Base-by-base conservation (phyloP, 1,140 invertebrate species). In the Physella acuta region DNA sequence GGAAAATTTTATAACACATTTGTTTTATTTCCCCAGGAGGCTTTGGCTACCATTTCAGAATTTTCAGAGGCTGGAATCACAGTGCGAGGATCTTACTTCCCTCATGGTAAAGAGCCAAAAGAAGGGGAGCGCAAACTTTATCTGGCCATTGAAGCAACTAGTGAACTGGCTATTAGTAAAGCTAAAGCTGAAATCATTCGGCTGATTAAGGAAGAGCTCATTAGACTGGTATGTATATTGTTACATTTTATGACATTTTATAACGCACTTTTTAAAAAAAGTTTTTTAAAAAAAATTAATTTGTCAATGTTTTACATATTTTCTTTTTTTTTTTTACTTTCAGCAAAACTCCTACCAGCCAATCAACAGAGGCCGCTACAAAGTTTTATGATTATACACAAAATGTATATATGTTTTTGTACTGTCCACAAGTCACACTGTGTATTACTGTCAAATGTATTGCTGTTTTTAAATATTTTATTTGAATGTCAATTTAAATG, bases 11-110 rank as follows among this genome's bases (percentile, higher is more conserved):
- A 37, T 71, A 64, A 51, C n/a, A n/a, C n/a, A n/a, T n/a, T n/a
- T n/a, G n/a, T n/a, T n/a, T n/a, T n/a, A n/a, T n/a, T n/a, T n/a
- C n/a, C n/a, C 3, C 84, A 92, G 91, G 97, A 99, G 87, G 95
- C 96, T 1, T 85, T 99, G 62, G 95, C 95, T 1, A 95, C 99
- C 80, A 99, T 99, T 75, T 95, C 94, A 28, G 98, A 99, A 84
- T 99, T 98, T 85, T 98, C 96, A 0, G 98, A 99, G 85, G 97
- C 97, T 2, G 97, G 97, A 58, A 93, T 99, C 30, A 99, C 97
- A 0, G 97, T 99, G 0, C 88, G 97, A 39, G 98, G 98, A n/a
- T 98, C 96, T 0, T 99, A 95, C 81, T 94, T 95, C 59, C 92
- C 77, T 16, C 75, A 81, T 61, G 78, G 80, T 3, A 93, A 94